phyloP scores from a whole-genome alignment of 2,113 vertebrate species.

The Serinus canaria region DNA sequence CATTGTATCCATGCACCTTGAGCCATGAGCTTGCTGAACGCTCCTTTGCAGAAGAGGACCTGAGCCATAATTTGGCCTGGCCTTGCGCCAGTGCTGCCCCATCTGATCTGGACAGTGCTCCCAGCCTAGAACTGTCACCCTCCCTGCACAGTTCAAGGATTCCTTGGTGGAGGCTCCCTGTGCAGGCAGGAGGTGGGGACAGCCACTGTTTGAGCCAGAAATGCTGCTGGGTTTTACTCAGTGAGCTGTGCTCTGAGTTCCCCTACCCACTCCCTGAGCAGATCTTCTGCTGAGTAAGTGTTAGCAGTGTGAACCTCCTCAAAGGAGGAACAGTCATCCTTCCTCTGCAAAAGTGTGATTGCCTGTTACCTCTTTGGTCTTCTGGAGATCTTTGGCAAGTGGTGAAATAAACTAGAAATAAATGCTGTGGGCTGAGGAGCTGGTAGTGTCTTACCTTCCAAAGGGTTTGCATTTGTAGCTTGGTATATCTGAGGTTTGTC shows the following conservation, averaged over 20 bases:
- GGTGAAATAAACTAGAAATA: neutral
- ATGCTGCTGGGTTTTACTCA: neutral
- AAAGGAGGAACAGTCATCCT: neutral
- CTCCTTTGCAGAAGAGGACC: neutral
- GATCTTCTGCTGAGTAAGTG: neutral
- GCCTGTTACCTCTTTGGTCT: neutral
- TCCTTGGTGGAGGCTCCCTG: neutral
- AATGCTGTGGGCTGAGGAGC: neutral
- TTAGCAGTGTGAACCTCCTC: neutral
- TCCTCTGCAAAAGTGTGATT: neutral
- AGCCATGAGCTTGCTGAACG: neutral
- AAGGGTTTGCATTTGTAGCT: neutral
- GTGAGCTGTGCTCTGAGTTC: neutral
- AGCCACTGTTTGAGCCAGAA: neutral
- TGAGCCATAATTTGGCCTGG: neutral
- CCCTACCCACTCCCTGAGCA: neutral
- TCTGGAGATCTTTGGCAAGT: neutral
- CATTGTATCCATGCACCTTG: fast-evolving
- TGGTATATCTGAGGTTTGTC: neutral
- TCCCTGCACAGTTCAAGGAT: no score
- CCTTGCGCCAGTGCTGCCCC: fast-evolving
- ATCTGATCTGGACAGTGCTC: no score
- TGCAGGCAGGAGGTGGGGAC: neutral
- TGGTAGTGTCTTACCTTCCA: neutral
- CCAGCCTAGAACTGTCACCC: neutral